Conservation (phyloP, 2,888 invertebrate genomes). For the Hybos culiciformis region DNA sequence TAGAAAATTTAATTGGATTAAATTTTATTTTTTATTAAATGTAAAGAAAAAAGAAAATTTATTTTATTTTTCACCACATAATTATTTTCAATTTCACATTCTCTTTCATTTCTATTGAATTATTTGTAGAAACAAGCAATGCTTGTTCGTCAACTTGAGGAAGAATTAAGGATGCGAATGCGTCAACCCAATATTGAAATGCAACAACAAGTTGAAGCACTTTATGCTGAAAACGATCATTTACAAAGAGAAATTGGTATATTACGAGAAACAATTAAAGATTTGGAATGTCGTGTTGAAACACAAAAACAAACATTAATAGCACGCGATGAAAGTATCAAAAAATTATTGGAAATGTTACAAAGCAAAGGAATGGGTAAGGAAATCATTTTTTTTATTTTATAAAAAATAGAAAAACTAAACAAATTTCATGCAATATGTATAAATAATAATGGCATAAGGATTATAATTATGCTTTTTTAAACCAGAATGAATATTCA, state of each 20-base stretch:
- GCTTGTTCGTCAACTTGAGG: constrained; percentile 84
- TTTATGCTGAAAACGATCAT: constrained; percentile 89
- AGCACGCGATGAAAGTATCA: constrained; percentile 95
- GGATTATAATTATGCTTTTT: no score
- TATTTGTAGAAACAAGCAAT: constrained; percentile 80
- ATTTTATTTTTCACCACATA: neutral
- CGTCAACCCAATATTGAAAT: constrained; percentile 81
- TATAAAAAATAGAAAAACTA: no score
- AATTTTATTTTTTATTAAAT: neutral
- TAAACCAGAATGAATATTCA: no score
- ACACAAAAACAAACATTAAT: constrained; percentile 95
- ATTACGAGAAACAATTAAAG: constrained; percentile 87
- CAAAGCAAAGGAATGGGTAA: constrained; percentile 94
- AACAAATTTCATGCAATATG: no score
- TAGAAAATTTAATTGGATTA: no score
- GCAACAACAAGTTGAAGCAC: constrained; percentile 82
- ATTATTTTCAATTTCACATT: neutral
- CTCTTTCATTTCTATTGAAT: constrained; percentile 13
- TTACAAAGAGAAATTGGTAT: constrained; percentile 85
- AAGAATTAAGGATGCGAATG: constrained; percentile 77
- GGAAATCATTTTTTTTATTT: constrained; percentile 23
- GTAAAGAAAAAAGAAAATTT: neutral
- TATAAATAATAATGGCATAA: no score
- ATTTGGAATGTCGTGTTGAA: constrained; percentile 90
- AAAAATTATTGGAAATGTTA: constrained; percentile 95